A percentile compares a stretch with the other conserved stretches of the same genome.
Evolutionary conservation across 2,888 invertebrate species (phyloP).

Genomic region (Agrochola lychnidis): DNA sequence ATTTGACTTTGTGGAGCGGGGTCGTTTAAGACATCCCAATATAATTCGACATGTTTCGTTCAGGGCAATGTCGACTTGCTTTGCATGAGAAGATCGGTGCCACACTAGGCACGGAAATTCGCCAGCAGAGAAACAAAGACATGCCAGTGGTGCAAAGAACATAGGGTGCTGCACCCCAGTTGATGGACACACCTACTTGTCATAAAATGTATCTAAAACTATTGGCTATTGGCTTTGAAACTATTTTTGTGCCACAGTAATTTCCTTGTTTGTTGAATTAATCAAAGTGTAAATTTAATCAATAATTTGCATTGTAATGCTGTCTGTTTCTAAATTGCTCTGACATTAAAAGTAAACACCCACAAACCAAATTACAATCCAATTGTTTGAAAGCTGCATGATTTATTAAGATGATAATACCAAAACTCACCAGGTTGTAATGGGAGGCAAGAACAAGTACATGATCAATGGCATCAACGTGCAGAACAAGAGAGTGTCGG

Average conservation of each 20-base stretch:
- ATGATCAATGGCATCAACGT: slow-evolving; percentile 98
- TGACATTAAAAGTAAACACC: background rate
- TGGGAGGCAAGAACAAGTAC: slow-evolving; percentile 98
- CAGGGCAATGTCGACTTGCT: too few relatives aligned
- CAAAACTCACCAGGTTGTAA: slow-evolving; percentile 91
- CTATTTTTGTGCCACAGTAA: background rate
- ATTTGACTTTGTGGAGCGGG: too few relatives aligned
- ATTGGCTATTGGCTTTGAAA: background rate
- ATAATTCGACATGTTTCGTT: too few relatives aligned
- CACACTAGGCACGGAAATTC: too few relatives aligned
- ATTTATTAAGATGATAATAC: background rate
- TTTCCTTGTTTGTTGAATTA: slow-evolving; percentile 21
- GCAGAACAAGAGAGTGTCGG: slow-evolving; percentile 96
- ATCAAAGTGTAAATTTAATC: background rate
- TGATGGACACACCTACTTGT: background rate
- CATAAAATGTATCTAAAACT: background rate
- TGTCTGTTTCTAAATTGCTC: background rate
- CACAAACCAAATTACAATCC: background rate
- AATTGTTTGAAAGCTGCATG: slow-evolving; percentile 5
- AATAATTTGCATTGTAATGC: background rate
- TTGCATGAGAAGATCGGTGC: too few relatives aligned
- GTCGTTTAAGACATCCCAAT: too few relatives aligned
- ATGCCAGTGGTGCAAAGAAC: too few relatives aligned
- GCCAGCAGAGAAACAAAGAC: too few relatives aligned
- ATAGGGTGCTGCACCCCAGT: too few relatives aligned